Percentiles rank a stretch among this genome's conserved stretches.
Conservation (phyloP, 2,113 vertebrate genomes). For the Anas platyrhynchos region DNA sequence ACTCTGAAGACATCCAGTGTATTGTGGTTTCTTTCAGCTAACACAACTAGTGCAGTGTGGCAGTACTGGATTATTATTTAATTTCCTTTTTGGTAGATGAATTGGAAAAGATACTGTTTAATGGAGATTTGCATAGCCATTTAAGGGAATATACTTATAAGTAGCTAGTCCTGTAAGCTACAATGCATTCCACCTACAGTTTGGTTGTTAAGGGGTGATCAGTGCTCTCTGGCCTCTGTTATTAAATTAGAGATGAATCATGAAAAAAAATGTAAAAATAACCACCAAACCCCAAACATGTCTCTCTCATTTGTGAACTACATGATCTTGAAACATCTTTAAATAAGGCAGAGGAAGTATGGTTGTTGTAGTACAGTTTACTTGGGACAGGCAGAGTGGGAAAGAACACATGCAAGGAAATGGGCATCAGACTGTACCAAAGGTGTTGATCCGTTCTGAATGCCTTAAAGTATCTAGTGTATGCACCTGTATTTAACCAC, state of each 20-base stretch:
- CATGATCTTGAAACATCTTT: not conserved
- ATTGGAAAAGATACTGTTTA: not conserved
- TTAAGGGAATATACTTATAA: not conserved
- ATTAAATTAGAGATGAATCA: not conserved
- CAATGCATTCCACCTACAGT: fast-evolving
- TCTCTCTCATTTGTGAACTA: not conserved
- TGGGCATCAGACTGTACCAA: not conserved
- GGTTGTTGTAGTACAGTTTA: not conserved
- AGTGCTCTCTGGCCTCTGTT: not conserved
- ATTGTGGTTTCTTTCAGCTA: not conserved
- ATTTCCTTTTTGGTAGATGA: not conserved
- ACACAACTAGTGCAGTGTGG: not conserved
- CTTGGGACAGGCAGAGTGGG: not conserved
- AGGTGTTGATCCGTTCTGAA: not conserved
- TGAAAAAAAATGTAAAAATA: not conserved
- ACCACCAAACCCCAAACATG: fast-evolving
- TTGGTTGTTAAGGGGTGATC: not conserved
- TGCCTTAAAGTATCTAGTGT: not conserved
- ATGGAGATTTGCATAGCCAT: not conserved
- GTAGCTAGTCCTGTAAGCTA: not conserved
- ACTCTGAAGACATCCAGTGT: not conserved
- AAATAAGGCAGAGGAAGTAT: not conserved
- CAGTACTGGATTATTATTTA: not conserved
- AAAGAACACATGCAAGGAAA: not conserved
- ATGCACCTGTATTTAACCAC: not conserved